Base-by-base conservation (phyloP, 2,797 vertebrate genomes). In the Bradypodion ventrale region DNA sequence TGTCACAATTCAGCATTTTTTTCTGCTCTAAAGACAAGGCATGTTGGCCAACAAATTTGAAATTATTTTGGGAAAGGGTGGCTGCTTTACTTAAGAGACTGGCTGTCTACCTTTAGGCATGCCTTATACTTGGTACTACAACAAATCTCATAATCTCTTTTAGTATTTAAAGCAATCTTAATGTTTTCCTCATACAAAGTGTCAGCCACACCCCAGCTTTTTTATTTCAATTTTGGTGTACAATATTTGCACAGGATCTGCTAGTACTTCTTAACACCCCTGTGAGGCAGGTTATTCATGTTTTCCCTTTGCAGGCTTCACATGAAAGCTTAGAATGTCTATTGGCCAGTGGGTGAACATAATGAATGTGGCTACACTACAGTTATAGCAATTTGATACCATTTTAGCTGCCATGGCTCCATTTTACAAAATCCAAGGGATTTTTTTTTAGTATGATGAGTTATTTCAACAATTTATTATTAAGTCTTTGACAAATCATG, bases 21-120 rank as follows among this genome's bases (percentile, higher is more conserved):
- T 83, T 70, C 9, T 69, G 37, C 69, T 87, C 52, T 75, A 70
- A 80, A 62, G 62, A 21, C 29, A 59, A 56, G 32, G 37, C 12
- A 79, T 4, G 60, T 49, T 70, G 52, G 62, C 9, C 19, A 63
- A 62, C 65, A 59, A 81, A 49, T 80, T 87, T 72, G 29, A 27
- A 76, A 63, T 80, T 80, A 65, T 77, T 79, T 84, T 16, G 23
- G 23, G 15, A 21, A 87, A 77, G 56, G 59, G 80, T 69, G 42
- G 65, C 25, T 60, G 29, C 16, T 85, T 68, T 46, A 42, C 40
- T 37, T 40, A 49, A 10, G 25, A 60, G 78, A 81, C 73, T 49
- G 46, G 5, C 63, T 81, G 78, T 75, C 49, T 85, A 69, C 78
- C 78, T 75, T 68, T 44, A 75, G 62, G 78, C 62, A 44, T 56